A percentile compares a stretch with the other conserved stretches of the same genome.
These are phyloP conservation scores for Herpetotheres cachinnans DNA, from an alignment of 2,113 vertebrate genomes.

Conservation along the genomic window DNA sequence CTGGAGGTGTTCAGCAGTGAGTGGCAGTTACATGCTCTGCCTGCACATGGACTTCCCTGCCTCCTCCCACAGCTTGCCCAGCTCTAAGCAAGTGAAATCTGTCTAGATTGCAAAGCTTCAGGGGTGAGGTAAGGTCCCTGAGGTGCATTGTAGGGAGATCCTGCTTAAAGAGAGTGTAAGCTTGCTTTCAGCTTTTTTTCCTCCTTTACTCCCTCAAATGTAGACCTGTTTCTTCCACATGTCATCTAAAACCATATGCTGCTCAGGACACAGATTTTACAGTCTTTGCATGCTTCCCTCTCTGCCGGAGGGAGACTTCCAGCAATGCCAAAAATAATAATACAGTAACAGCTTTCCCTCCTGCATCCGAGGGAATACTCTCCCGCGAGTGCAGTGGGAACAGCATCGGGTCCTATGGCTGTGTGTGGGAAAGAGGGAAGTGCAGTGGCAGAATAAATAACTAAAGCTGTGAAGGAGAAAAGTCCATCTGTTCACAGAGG, in stretches of 20 bases:
- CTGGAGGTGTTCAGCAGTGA: not conserved
- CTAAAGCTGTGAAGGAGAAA: conserved; percentile 44
- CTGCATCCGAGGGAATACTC: not conserved
- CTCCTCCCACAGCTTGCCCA: rapidly evolving
- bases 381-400: not conserved
- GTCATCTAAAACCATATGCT: rapidly evolving
- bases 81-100: not conserved
- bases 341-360: not conserved
- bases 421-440: conserved; percentile 51
- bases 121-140: not conserved
- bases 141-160: not conserved
- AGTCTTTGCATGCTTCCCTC: not conserved
- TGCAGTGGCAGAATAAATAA: conserved; percentile 40
- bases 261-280: not conserved
- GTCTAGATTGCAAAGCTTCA: not conserved
- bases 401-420: not conserved
- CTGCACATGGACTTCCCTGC: not conserved
- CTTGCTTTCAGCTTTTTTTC: not conserved
- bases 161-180: not conserved
- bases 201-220: not conserved
- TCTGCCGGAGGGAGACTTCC: not conserved
- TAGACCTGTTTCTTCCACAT: not conserved
- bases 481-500: not conserved
- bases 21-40: not conserved
- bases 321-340: conserved; percentile 16